Evolutionary conservation across 2,113 vertebrate genomes (phyloP).

Genomic region (Anhinga rufa): DNA sequence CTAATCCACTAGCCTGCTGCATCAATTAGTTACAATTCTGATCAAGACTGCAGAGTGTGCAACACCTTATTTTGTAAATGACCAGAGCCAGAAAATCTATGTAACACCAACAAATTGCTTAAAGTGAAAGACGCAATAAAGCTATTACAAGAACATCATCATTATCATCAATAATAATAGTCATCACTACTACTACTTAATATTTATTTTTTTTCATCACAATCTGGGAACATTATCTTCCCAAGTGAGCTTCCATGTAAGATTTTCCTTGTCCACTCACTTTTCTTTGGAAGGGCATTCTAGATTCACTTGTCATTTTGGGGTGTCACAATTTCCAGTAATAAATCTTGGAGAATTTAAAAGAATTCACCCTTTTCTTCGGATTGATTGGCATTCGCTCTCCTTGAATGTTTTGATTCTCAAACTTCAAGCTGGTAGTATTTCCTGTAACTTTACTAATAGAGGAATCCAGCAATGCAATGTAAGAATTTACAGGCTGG

Average conservation of each 20-base stretch:
- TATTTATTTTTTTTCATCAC: neutral
- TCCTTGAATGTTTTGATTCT: neutral
- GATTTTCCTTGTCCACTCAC: neutral
- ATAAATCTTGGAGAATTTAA: conserved; percentile 11
- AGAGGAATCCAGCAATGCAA: neutral
- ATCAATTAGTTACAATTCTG: neutral
- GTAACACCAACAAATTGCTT: neutral
- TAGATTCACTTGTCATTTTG: neutral
- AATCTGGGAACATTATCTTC: neutral
- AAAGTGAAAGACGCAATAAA: neutral
- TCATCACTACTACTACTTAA: neutral
- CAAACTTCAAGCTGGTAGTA: neutral
- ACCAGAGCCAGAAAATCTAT: neutral
- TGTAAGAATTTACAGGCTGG: neutral
- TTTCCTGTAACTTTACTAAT: neutral
- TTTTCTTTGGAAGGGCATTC: neutral
- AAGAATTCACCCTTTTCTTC: neutral
- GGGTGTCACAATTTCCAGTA: neutral
- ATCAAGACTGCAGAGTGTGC: neutral
- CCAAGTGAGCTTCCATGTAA: neutral
- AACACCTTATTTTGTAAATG: neutral
- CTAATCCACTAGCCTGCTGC: neutral
- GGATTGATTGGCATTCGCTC: neutral
- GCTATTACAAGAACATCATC: neutral
- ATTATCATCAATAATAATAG: too few species aligned